Base-by-base conservation (phyloP, 2,113 vertebrate species). In the Ceratotherium simum region DNA sequence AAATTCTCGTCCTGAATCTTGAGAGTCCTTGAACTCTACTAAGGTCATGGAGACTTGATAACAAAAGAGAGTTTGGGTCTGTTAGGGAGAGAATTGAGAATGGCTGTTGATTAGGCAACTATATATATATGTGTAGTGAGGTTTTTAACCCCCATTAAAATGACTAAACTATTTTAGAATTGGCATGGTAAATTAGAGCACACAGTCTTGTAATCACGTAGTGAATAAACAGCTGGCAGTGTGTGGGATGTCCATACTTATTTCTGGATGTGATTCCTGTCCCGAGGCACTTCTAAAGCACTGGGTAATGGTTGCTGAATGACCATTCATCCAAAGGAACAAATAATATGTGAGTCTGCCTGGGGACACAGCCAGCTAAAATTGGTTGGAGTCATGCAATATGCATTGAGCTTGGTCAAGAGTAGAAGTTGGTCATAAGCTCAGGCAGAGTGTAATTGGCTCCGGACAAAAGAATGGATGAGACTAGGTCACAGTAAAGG, bases 341-440 rank as follows among this genome's bases (percentile, higher is more conserved):
- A 96, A 96, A 97, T 98, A 97, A 96, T 87, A 87, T 97, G 95
- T 92, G 97, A 91, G 84, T 98, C 83, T 95, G 94, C 96, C 97
- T 96, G 82, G 79, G 94, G 97, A 94, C 58, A 96, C 64, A 94
- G 90, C 79, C 70, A 97, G 92, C 95, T 96, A 96, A 98, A 97
- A 98, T 98, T 97, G 94, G 87, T 85, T 96, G 60, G 73, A 87
- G 83, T 94, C 79, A 97, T 97, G 91, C 39, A 97, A 92, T 96
- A 96, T 96, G 80, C 86, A 92, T 69, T 33, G 48, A 96, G 82
- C 70, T 82, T 95, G 69, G 73, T 91, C 86, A 93, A 95, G 92
- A 95, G 29, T 96, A 36, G 46, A 96, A 69, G 83, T 46, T 95
- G 85, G 64, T 92, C 96, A 72, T 97, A 83, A 96, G 42, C 79